These are phyloP conservation scores for Microctonus hyperodae DNA, from an alignment of 2,888 invertebrate genomes.

Conservation along the genomic window DNA sequence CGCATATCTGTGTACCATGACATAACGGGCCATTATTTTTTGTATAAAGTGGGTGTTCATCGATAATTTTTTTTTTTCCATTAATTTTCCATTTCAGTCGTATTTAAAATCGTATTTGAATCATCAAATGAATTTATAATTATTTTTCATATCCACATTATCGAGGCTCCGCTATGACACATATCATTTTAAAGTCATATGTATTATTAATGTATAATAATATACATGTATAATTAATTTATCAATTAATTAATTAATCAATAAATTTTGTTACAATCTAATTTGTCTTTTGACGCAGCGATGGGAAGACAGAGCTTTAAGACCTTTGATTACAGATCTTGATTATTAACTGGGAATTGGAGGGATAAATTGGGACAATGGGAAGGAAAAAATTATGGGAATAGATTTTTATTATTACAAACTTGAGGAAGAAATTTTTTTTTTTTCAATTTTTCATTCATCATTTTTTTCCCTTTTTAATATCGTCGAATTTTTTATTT, in stretches of 20 bases:
- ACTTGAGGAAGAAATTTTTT: neutral
- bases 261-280: conserved; percentile 61
- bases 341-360: conserved; percentile 3
- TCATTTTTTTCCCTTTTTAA: neutral
- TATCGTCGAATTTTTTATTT: conserved; percentile 1
- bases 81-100: neutral
- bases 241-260: conserved; percentile 45
- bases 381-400: conserved; percentile 13
- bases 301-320: conserved; percentile 63
- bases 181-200: conserved; percentile 20
- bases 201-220: conserved; percentile 42
- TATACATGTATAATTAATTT: conserved; percentile 43
- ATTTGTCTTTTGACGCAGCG: conserved; percentile 63
- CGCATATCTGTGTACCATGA: conserved; percentile 27
- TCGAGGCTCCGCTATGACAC: conserved; percentile 27
- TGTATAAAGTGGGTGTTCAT: neutral
- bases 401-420: neutral
- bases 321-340: conserved; percentile 40
- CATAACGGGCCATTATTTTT: conserved; percentile 27
- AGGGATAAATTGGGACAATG: neutral
- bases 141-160: neutral
- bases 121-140: conserved; percentile 11
- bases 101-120: neutral
- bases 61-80: conserved; percentile 7
- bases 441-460: neutral